phyloP scores from a whole-genome alignment of 2,888 invertebrate species.

The Tenodera sinensis region DNA sequence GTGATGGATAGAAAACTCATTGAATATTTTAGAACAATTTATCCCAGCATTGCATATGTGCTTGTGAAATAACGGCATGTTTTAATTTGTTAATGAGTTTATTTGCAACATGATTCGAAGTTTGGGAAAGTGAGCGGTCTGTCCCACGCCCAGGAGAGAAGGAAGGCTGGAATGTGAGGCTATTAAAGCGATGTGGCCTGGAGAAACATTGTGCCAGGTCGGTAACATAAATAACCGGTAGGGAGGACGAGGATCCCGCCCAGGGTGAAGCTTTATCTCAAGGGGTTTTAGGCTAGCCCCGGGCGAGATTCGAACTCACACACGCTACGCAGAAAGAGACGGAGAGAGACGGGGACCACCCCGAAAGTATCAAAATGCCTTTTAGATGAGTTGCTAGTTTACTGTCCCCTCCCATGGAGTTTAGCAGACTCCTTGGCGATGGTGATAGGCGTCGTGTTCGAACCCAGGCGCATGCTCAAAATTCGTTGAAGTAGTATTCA shows the following conservation, averaged over 20 bases:
- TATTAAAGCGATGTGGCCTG: neutral
- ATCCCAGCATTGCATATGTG: no score
- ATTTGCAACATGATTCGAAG: no score
- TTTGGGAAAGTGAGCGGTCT: neutral
- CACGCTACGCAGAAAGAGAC: neutral
- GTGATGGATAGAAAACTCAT: no score
- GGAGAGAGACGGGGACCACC: neutral
- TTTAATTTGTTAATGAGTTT: no score
- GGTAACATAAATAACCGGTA: neutral
- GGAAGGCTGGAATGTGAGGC: neutral
- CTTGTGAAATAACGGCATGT: no score
- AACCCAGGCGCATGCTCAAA: neutral
- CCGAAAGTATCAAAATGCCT: neutral
- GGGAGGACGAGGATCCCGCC: neutral
- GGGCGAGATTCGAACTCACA: neutral
- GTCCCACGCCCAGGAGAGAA: neutral
- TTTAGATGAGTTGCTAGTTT: neutral
- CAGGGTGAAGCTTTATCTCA: neutral
- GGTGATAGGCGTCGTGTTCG: neutral
- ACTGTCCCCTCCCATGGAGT: neutral
- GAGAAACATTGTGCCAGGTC: neutral
- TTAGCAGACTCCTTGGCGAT: neutral
- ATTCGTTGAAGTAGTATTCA: no score
- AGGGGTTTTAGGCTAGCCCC: neutral
- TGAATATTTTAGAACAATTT: no score